Conservation (phyloP, 2,888 invertebrate species). For the Scaptomyza flava region DNA sequence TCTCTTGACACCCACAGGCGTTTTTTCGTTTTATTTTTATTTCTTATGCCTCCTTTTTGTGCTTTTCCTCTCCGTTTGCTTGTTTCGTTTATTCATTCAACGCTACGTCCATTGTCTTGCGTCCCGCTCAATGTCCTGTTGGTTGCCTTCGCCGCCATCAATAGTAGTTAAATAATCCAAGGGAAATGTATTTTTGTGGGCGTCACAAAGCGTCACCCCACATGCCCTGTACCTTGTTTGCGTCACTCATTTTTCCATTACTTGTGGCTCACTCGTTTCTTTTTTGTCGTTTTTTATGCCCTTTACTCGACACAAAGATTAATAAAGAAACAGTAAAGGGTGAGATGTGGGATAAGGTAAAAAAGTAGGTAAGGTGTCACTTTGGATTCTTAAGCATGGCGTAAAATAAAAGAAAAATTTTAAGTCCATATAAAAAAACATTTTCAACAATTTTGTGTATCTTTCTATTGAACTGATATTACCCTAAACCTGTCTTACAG, state of each 20-base stretch:
- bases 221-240: constrained; percentile 1
- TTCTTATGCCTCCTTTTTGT: constrained; percentile 21
- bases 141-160: constrained; percentile 41
- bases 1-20: constrained; percentile 16
- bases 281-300: constrained; percentile 16
- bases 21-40: constrained; percentile 38
- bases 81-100: constrained; percentile 32
- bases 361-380: background rate
- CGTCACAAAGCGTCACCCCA: constrained; percentile 32
- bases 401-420: too few relatives aligned
- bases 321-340: background rate
- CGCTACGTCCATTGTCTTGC: constrained; percentile 22
- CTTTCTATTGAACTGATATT: too few relatives aligned
- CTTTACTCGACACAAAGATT: constrained; percentile 2
- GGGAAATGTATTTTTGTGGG: constrained; percentile 71
- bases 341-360: background rate
- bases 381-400: background rate
- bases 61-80: constrained; percentile 8
- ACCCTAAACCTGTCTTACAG: background rate
- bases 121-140: constrained; percentile 27
- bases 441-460: too few relatives aligned
- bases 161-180: constrained; percentile 73
- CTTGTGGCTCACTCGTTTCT: constrained; percentile 12
- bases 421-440: too few relatives aligned
- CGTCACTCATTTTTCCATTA: constrained; percentile 48